Percentiles rank a stretch among this genome's conserved stretches.
Conservation (phyloP, 2,797 vertebrate genomes). For the Diglossa cyanea region DNA sequence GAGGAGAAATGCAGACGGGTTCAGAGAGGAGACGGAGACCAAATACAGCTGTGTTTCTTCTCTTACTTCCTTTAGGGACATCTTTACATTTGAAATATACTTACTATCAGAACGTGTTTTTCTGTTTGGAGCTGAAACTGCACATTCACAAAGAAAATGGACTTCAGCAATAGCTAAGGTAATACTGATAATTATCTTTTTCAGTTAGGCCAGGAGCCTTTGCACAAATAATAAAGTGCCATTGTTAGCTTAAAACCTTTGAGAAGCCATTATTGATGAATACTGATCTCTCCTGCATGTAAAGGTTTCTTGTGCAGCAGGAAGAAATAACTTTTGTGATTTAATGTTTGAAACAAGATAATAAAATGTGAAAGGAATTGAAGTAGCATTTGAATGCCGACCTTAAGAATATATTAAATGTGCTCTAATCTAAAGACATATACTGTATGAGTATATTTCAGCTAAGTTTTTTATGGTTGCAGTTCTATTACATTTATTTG, state of each 20-base stretch:
- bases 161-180: conserved; percentile 91
- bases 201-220: conserved; percentile 24
- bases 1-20: not conserved
- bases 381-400: not conserved
- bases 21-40: not conserved
- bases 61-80: conserved; percentile 75
- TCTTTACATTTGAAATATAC: conserved; percentile 93
- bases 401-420: not conserved
- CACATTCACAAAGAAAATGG: conserved; percentile 88
- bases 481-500: not conserved
- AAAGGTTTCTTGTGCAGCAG: not conserved
- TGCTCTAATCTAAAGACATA: not conserved
- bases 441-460: not conserved
- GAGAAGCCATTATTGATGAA: not conserved
- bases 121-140: conserved; percentile 87
- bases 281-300: not conserved
- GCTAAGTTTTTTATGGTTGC: not conserved
- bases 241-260: not conserved
- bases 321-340: conserved; percentile 11
- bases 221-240: not conserved
- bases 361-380: not conserved
- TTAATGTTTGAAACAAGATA: not conserved
- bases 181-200: conserved; percentile 54
- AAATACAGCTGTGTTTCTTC: conserved; percentile 32
- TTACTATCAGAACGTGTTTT: conserved; percentile 87